Evolutionary conservation across 2,113 vertebrate genomes (phyloP).

Genomic region (Cyrtonyx montezumae): DNA sequence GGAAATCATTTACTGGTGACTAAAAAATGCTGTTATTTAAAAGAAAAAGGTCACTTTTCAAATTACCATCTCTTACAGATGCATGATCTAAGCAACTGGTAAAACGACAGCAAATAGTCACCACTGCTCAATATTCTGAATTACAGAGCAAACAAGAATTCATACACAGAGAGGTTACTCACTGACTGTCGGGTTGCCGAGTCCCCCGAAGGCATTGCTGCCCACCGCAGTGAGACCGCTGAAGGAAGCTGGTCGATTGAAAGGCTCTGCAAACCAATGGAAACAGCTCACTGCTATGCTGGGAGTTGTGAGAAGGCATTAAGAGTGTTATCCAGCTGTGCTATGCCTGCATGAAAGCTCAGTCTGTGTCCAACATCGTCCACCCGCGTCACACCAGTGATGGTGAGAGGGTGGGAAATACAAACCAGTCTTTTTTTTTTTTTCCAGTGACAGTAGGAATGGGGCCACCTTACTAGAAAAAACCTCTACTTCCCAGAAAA

Average conservation of each 20-base stretch:
- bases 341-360: not conserved
- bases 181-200: slow-evolving; percentile 97
- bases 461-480: not conserved
- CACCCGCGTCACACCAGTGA: not conserved
- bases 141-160: not conserved
- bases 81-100: not conserved
- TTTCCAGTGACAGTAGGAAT: not conserved
- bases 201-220: slow-evolving; percentile 94
- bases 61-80: not conserved
- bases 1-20: not conserved
- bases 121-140: not conserved
- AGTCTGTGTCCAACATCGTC: not conserved
- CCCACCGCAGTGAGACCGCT: slow-evolving; percentile 91
- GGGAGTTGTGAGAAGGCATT: not conserved
- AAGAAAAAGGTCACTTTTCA: not conserved
- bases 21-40: not conserved
- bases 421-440: not conserved
- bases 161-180: slow-evolving; percentile 79
- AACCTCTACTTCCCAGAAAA: not conserved
- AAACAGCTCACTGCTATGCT: not conserved
- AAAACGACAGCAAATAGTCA: not conserved
- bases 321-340: rapidly evolving
- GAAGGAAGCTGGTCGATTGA: slow-evolving; percentile 89
- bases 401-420: not conserved
- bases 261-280: slow-evolving; percentile 84